A percentile compares a stretch with the other conserved stretches of the same genome.
Evolutionary conservation across 2,797 vertebrate genomes (phyloP).

Genomic region (Lacerta agilis): DNA sequence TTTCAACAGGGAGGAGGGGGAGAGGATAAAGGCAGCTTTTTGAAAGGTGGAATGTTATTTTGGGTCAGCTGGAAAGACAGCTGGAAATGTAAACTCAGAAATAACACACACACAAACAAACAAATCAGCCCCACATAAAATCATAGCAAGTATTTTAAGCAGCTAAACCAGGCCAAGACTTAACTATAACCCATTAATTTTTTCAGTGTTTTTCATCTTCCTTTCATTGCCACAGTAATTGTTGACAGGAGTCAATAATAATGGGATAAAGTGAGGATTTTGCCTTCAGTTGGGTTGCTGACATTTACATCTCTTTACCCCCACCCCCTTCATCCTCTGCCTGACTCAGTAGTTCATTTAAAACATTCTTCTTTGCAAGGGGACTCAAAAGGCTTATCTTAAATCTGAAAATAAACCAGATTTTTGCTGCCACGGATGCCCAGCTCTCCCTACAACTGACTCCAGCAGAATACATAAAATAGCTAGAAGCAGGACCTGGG

Average conservation of each 20-base stretch:
- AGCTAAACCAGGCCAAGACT: background rate
- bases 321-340: background rate
- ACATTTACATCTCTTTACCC: background rate
- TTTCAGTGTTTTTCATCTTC: background rate
- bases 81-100: background rate
- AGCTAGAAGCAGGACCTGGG: background rate
- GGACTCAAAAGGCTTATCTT: background rate
- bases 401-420: background rate
- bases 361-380: background rate
- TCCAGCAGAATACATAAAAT: constrained; percentile 14
- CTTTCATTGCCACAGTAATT: background rate
- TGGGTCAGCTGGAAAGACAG: too few species aligned
- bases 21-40: background rate
- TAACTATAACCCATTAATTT: background rate
- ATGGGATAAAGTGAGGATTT: background rate
- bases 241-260: background rate
- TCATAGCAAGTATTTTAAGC: background rate
- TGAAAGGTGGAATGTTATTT: background rate
- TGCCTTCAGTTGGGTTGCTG: background rate
- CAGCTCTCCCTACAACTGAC: background rate
- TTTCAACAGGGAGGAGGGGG: background rate
- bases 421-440: too few species aligned
- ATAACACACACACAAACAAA: background rate
- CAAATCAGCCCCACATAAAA: background rate
- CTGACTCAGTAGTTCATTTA: background rate